Base-by-base conservation (phyloP, 64 coral and sea anemone species). In the Montipora capricornis region DNA sequence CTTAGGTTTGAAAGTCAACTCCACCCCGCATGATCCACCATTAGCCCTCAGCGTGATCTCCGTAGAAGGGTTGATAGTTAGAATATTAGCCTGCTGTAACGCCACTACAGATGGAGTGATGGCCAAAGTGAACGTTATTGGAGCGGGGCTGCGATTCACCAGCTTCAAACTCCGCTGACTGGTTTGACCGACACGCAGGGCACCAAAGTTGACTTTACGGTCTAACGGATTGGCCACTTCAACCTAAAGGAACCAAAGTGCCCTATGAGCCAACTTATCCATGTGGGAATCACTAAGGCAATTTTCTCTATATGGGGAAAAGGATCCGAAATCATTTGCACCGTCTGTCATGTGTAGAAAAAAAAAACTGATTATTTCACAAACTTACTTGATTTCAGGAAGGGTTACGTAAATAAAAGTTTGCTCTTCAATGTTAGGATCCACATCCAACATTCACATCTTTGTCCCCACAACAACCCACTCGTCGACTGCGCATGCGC, bases 61-160 rank as follows among this genome's bases (percentile, higher is more conserved):
- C 12, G 86, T 88, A 19, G 97, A 92, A 6, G 97, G 97, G n/a
- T 84, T 81, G 20, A 99, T 89, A 47, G 86, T 82, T 5, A 99
- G 83, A 46, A 96, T 86, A 26, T 94, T 94, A 14, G 82, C 76
- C 75, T 99, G 97, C 44, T 98, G 96, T 58, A 99, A 82, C 22
- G 91, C 82, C 79, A 89, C 60, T 57, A 88, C 75, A n/a, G 92
- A 68, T n/a, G 97, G 97, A 4, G 97, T 99, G 78, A 99, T 95
- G 19, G 92, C 95, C 61, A 99, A 68, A 3, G 95, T 94, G 20
- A 99, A 99, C 3, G 94, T 89, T 68, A 99, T 99, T 47, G 97
- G 77, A 14, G 97, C 97, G 19, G 97, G 95, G 62, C 97, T 99
- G 44, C 94, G 88, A 84, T 99, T 99, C 14, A 96, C 87, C 50